Conservation (phyloP, 2,888 invertebrate genomes). For the Lochmaea crataegi region DNA sequence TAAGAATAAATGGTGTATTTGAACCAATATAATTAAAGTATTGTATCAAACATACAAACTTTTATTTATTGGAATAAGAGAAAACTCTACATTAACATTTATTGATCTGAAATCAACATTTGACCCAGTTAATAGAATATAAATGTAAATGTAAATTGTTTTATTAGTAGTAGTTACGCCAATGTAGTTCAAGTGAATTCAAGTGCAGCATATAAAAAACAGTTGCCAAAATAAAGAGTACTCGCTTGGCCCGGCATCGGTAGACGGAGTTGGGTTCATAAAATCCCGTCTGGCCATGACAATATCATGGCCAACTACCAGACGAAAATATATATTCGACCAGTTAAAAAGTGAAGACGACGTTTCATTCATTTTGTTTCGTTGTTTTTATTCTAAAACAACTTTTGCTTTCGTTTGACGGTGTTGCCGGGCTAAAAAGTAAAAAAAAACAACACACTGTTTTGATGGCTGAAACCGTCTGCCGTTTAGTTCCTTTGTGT, state of each 20-base stretch:
- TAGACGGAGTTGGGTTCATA: slow-evolving; percentile 52
- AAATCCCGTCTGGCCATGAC: slow-evolving; percentile 56
- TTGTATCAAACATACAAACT: too few relatives aligned
- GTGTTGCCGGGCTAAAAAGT: slow-evolving; percentile 33
- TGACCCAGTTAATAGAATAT: too few relatives aligned
- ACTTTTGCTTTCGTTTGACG: slow-evolving; percentile 51
- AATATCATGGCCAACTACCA: slow-evolving; percentile 59
- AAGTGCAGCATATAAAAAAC: slow-evolving; percentile 13
- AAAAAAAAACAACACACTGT: slow-evolving; percentile 22
- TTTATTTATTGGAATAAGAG: too few relatives aligned
- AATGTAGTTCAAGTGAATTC: slow-evolving; percentile 27
- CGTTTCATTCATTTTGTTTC: slow-evolving; percentile 41
- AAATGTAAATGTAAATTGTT: not conserved
- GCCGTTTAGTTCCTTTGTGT: not conserved
- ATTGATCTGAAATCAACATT: too few relatives aligned
- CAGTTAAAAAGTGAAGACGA: slow-evolving; percentile 55
- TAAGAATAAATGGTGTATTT: too few relatives aligned
- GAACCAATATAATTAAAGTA: too few relatives aligned
- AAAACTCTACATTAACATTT: too few relatives aligned
- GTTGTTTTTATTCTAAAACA: slow-evolving; percentile 49
- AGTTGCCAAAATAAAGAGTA: slow-evolving; percentile 41
- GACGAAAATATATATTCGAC: slow-evolving; percentile 58
- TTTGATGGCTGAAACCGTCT: slow-evolving; percentile 10
- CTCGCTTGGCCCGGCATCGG: slow-evolving; percentile 14
- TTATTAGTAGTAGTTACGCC: slow-evolving; percentile 21